Evolutionary conservation across 2,888 invertebrate genomes (phyloP).

Genomic region (Rotaria magnacalcarata): DNA sequence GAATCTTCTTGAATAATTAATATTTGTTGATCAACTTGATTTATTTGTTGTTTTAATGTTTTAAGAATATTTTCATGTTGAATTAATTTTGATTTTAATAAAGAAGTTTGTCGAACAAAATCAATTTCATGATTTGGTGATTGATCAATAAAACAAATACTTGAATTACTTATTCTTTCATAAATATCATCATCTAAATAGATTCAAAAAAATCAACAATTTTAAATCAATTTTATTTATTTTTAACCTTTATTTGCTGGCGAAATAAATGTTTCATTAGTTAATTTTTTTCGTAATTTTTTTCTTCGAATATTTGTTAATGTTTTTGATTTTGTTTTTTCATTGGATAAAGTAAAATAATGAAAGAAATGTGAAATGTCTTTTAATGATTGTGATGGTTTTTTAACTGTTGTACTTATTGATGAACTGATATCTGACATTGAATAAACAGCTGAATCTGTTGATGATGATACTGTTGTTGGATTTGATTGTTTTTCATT

Average conservation of each 20-base stretch:
- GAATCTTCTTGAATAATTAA: slow-evolving; percentile 12
- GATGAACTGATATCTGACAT: slow-evolving; percentile 33
- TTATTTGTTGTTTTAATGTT: neutral
- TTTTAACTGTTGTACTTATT: neutral
- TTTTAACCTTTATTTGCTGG: neutral
- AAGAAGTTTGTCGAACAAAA: neutral
- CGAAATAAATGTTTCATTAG: neutral
- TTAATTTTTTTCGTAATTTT: neutral
- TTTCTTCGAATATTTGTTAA: slow-evolving; percentile 1
- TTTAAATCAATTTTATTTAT: neutral
- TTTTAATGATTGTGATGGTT: neutral
- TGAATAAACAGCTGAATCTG: slow-evolving; percentile 19
- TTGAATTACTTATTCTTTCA: slow-evolving; percentile 32
- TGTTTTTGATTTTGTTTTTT: neutral
- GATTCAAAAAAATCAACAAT: too few species aligned
- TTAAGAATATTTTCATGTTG: neutral
- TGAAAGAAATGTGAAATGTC: slow-evolving; percentile 20
- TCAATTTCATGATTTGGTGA: neutral
- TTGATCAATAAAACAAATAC: slow-evolving; percentile 29
- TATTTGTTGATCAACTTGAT: neutral
- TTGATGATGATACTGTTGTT: neutral
- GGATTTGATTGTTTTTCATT: neutral
- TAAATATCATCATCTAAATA: slow-evolving; percentile 17
- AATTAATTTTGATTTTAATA: slow-evolving; percentile 19
- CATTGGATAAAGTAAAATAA: neutral